phyloP scores from a whole-genome alignment of 2,797 vertebrate species.

The Falco novaeseelandiae region DNA sequence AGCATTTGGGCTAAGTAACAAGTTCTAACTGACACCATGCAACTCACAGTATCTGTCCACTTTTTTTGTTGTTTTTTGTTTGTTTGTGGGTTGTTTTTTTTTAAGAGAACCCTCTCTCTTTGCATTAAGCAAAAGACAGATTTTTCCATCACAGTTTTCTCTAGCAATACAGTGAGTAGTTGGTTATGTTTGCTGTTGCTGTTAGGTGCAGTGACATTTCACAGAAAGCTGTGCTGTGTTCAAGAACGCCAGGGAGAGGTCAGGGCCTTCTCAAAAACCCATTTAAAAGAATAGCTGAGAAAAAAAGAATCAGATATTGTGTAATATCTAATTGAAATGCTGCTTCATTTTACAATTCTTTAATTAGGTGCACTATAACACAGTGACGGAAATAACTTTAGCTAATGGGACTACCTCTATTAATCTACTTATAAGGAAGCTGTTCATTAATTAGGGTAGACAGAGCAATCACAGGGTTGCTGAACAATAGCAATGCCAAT shows the following conservation, averaged over 20 bases:
- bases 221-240: neutral
- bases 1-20: neutral
- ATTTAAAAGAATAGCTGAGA: conserved; percentile 18
- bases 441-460: conserved; percentile 72
- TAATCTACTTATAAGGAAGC: conserved; percentile 72
- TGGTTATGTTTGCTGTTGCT: neutral
- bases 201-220: neutral
- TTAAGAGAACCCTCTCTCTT: neutral
- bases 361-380: conserved; percentile 51
- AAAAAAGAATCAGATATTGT: neutral
- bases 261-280: neutral
- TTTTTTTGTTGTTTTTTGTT: neutral
- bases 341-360: conserved; percentile 54
- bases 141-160: neutral
- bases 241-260: neutral
- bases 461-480: conserved; percentile 54
- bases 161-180: neutral
- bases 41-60: neutral
- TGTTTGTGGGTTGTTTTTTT: neutral
- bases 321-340: conserved; percentile 53
- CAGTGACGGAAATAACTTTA: conserved; percentile 69
- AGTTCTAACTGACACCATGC: neutral
- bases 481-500: conserved; percentile 47
- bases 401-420: conserved; percentile 67
- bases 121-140: neutral